These are phyloP conservation scores for Latrodectus hesperus DNA, from an alignment of 2,888 invertebrate species.

Conservation along the genomic window DNA sequence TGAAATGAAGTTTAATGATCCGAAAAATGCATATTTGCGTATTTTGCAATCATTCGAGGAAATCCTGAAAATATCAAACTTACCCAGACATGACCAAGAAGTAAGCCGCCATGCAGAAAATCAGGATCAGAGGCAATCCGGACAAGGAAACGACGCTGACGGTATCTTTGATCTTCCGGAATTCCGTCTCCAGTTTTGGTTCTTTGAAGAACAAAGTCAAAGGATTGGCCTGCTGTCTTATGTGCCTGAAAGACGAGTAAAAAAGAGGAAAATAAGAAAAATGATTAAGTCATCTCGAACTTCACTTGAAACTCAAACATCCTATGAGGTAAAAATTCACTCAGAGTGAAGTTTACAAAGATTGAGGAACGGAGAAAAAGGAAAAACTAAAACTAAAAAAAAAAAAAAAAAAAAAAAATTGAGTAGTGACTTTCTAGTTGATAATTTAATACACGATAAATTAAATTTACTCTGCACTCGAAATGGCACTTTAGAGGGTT, in stretches of 20 bases:
- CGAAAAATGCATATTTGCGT: no score
- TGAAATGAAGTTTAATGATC: no score
- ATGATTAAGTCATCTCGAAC: neutral
- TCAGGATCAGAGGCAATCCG: conserved; percentile 73
- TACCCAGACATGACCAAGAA: conserved; percentile 73
- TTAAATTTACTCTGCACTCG: neutral
- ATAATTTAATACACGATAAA: neutral
- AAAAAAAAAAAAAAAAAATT: neutral
- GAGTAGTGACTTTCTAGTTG: neutral
- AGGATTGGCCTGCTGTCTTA: conserved; percentile 79
- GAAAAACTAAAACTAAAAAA: neutral
- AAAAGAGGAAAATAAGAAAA: neutral
- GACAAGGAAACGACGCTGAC: conserved; percentile 73
- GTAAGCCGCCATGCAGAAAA: conserved; percentile 73
- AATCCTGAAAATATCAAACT: conserved; percentile 42
- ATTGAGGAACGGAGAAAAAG: neutral
- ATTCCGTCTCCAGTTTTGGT: conserved; percentile 81
- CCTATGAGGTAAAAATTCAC: no score
- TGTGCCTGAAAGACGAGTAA: conserved; percentile 22
- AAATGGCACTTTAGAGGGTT: neutral
- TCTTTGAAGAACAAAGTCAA: conserved; percentile 82
- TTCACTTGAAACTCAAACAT: neutral
- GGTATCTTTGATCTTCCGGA: conserved; percentile 76
- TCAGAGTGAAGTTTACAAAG: neutral
- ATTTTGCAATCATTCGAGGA: no score